Base-by-base conservation (phyloP, 2,888 invertebrate genomes). In the Metopia argyrocephala region DNA sequence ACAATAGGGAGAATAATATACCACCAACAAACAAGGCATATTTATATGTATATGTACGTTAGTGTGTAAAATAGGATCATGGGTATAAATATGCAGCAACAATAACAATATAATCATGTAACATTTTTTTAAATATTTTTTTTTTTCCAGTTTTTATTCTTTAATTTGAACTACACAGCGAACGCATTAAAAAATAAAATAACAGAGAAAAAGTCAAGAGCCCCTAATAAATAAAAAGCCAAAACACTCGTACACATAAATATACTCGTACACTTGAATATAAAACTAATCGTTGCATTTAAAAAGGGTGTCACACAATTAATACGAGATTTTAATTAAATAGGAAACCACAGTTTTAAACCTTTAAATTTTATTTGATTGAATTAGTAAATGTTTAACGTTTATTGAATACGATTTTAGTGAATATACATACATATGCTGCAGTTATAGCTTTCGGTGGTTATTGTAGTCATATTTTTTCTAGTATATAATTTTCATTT, bases 71-170 rank as follows among this genome's bases (percentile, higher is more conserved):
- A 69, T 50, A 15, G 46, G 59, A 64, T 70, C 62, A 57, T 71
- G 74, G 62, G 68, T 75, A 52, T 66, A n/a, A n/a, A 76, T 69
- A 76, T 31, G 78, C n/a, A 76, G 52, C 64, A 73, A 48, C 45
- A 48, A 48, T 50, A 71, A 61, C 45, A 59, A 75, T 15, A 46
- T 62, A 61, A 70, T 21, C 54, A 61, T 48, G 52, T n/a, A n/a
- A n/a, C n/a, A n/a, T n/a, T n/a, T n/a, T n/a, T 52, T 54, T n/a
- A 25, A 25, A 38, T 45, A 38, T 64, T 74, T 38, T 57, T 18
- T 7, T n/a, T n/a, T n/a, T n/a, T n/a, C n/a, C n/a, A n/a, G n/a
- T n/a, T 57, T 74, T 73, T 62, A 69, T 62, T 54, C 52, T 64
- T 70, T 62, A 68, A 54, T 62, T 69, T 61, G n/a, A 62, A 65